These are phyloP conservation scores for Gavia stellata DNA, from an alignment of 2,113 vertebrate species.

Conservation along the genomic window DNA sequence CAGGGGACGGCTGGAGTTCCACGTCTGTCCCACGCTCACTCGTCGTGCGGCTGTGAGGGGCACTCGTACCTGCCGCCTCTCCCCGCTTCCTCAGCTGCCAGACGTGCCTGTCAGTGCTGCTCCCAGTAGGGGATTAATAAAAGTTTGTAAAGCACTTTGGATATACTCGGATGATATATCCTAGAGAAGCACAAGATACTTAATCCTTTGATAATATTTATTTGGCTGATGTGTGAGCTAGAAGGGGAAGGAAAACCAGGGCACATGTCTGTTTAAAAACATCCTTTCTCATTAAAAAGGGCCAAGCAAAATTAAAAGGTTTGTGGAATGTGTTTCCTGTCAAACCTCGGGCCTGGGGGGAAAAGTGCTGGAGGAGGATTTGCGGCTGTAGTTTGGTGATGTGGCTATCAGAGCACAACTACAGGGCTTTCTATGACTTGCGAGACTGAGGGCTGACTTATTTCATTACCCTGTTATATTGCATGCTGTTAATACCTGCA, in stretches of 20 bases:
- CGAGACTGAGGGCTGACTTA: background rate
- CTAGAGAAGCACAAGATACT: background rate
- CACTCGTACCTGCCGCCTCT: rapidly evolving
- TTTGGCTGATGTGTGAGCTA: background rate
- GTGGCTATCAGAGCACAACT: background rate
- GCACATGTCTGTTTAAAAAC: conserved; percentile 4
- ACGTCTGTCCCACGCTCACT: rapidly evolving
- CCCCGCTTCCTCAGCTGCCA: background rate
- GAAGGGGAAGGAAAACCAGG: conserved; percentile 2
- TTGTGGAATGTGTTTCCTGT: conserved; percentile 21
- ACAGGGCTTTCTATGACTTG: background rate
- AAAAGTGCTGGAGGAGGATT: background rate
- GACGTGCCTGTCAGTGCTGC: background rate
- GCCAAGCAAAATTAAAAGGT: conserved; percentile 12
- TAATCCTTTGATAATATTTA: conserved; percentile 46
- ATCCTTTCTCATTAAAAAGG: conserved; percentile 38
- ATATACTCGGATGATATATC: background rate
- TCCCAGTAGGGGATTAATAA: background rate
- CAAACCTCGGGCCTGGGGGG: background rate
- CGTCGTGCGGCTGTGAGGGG: rapidly evolving
- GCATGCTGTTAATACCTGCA: background rate
- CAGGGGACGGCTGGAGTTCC: background rate
- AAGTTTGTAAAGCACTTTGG: background rate
- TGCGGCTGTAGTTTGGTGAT: background rate
- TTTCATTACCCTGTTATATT: background rate